Evolutionary conservation across 2,888 invertebrate species (phyloP), one percentile per base, ranked within the genome.

Genomic region (Orchesellides sinensis): DNA sequence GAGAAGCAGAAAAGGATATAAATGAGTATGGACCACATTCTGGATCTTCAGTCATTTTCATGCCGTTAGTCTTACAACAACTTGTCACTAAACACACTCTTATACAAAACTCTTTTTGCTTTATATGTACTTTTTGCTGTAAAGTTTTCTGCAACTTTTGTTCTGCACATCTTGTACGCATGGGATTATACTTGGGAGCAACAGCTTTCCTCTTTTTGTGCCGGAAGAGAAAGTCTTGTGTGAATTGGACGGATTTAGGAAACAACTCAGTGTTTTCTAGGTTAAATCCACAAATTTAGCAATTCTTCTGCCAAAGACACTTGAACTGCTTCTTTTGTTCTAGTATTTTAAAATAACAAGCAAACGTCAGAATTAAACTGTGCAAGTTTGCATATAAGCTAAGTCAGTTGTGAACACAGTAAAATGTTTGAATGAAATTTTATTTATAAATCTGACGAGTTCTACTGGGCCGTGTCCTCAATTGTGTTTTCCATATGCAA

Each of bases 1-100:
- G 29, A 29, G 27, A 29, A 59, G 5, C 2, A 2, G 29, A 29
- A 4, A 59, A 59, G 5, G 54, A 54, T 74, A 74, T 74, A 74
- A 74, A 74, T 49, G 52, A 35, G 14, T 21, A 63, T 73, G 63
- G 49, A 74, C 47, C 63, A 49, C 17, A 52, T 63, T 75, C 75
- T 75, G 75, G 75, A 75, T 54, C 54, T 23, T 75, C 75, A 75
- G 75, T 75, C 35, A 40, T 14, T 40, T 66, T 14, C 66, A 56
- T 54, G 54, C 52, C 52, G 65, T 49, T 52, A 47, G 47, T 52
- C 52, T 32, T 21, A 17, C 32, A 17, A n/a, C 6, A 35, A 54
- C 54, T 17, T 68, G 6, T 29, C 27, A 12, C 25, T 59, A 10
- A 25, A n/a, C 29, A 14, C 8, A 61, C 32, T 61, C 2, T 32